Percentiles rank a stretch among this genome's conserved stretches.
Evolutionary conservation across 2,797 vertebrate species (phyloP).

Genomic region (Tauraco hartlaubi): DNA sequence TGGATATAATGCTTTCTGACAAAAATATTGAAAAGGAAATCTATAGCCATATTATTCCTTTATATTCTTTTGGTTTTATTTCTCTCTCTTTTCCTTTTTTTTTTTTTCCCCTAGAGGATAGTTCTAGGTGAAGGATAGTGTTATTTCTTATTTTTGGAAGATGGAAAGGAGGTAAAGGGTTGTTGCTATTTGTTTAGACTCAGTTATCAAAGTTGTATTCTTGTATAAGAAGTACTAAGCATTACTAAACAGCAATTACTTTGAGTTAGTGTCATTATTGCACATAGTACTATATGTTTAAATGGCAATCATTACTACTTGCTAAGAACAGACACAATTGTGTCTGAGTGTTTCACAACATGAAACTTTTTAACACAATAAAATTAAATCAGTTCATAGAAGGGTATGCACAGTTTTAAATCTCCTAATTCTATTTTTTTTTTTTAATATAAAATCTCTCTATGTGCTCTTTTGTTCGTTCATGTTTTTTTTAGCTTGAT

Average conservation of each 20-base stretch:
- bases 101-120: not conserved
- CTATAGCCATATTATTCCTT: not conserved
- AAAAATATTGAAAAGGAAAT: not conserved
- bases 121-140: not conserved
- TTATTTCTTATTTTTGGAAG: not conserved
- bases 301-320: not conserved
- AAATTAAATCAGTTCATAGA: not conserved
- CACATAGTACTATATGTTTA: constrained; percentile 2
- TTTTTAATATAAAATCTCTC: not conserved
- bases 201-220: not conserved
- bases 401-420: not conserved
- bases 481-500: not conserved
- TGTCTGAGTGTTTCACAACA: constrained; percentile 42
- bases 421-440: not conserved
- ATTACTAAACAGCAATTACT: not conserved
- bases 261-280: not conserved
- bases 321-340: constrained; percentile 27
- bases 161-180: not conserved
- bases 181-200: not conserved
- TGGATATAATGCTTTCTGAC: not conserved
- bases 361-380: constrained; percentile 23
- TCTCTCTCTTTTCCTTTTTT: not conserved
- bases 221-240: not conserved
- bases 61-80: not conserved
- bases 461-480: not conserved